phyloP scores from a whole-genome alignment of 2,113 vertebrate genomes.

The Gavia stellata region DNA sequence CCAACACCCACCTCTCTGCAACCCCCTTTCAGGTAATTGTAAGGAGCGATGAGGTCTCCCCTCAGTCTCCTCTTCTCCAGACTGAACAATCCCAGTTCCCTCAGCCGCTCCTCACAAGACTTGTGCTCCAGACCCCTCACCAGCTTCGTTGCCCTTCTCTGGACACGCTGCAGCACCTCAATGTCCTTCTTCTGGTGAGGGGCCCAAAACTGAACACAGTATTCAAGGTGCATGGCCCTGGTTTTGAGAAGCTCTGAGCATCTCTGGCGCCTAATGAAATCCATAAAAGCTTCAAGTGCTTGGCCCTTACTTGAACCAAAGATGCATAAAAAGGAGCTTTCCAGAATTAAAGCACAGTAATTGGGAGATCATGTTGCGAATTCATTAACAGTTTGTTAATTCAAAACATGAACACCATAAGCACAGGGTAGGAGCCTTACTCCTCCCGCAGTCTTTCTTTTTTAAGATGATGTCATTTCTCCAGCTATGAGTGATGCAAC shows the following conservation, averaged over 20 bases:
- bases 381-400: constrained; percentile 39
- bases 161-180: too few relatives aligned
- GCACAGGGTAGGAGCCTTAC: neutral
- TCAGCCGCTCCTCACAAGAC: too few relatives aligned
- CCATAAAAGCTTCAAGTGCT: neutral
- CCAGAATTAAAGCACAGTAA: constrained; percentile 23
- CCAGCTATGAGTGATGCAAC: neutral
- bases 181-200: too few relatives aligned
- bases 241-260: neutral
- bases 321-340: neutral
- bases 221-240: too few relatives aligned
- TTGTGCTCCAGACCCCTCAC: too few relatives aligned
- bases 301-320: neutral
- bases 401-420: constrained; percentile 5
- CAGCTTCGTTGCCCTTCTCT: too few relatives aligned
- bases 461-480: neutral
- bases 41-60: too few relatives aligned
- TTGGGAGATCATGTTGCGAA: constrained; percentile 16
- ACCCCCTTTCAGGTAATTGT: too few relatives aligned
- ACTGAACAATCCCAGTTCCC: too few relatives aligned
- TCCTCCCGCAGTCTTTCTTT: neutral
- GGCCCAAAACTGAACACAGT: too few relatives aligned
- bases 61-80: too few relatives aligned
- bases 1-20: too few relatives aligned
- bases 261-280: neutral